Percentiles rank a stretch among this genome's conserved stretches.
These are phyloP conservation scores for Corapipo altera DNA, from an alignment of 2,113 vertebrate species.

Conservation along the genomic window DNA sequence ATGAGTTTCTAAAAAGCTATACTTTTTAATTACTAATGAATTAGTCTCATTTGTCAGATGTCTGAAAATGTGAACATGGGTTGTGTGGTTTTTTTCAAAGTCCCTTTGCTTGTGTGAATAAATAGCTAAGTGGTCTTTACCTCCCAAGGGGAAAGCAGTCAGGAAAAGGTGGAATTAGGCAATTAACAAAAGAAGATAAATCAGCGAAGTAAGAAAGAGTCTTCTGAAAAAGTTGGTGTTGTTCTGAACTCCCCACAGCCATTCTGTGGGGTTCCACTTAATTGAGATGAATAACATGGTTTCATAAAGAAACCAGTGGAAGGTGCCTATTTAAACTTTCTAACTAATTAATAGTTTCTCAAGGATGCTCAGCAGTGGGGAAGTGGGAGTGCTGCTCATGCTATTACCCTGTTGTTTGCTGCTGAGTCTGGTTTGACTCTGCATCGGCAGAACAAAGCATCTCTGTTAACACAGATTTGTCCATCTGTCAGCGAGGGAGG, in stretches of 20 bases:
- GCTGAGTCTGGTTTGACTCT: background rate
- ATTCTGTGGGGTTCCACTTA: constrained; percentile 57
- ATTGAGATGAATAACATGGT: constrained; percentile 24
- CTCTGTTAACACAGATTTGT: background rate
- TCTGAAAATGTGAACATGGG: constrained; percentile 46
- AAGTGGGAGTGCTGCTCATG: background rate
- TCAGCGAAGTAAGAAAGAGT: constrained; percentile 47
- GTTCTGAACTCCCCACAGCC: constrained; percentile 26
- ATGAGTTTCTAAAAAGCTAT: constrained; percentile 28
- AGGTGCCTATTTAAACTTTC: constrained; percentile 47
- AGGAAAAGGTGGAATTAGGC: constrained; percentile 57
- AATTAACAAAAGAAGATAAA: constrained; percentile 64
- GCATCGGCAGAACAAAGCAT: background rate
- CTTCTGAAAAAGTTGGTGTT: constrained; percentile 35
- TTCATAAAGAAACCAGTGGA: background rate
- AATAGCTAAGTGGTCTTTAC: constrained; percentile 58
- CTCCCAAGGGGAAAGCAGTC: constrained; percentile 8
- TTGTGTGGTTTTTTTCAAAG: constrained; percentile 1
- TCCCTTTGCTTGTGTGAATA: constrained; percentile 41
- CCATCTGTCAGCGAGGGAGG: background rate
- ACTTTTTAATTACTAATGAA: constrained; percentile 61
- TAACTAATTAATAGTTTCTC: constrained; percentile 55
- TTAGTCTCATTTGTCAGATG: constrained; percentile 49
- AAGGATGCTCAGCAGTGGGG: constrained; percentile 26
- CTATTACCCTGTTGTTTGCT: background rate